Percentiles rank a stretch among this genome's conserved stretches.
These are phyloP conservation scores for Ophioninae sp. DNA, from an alignment of 2,888 invertebrate species.

Conservation along the genomic window DNA sequence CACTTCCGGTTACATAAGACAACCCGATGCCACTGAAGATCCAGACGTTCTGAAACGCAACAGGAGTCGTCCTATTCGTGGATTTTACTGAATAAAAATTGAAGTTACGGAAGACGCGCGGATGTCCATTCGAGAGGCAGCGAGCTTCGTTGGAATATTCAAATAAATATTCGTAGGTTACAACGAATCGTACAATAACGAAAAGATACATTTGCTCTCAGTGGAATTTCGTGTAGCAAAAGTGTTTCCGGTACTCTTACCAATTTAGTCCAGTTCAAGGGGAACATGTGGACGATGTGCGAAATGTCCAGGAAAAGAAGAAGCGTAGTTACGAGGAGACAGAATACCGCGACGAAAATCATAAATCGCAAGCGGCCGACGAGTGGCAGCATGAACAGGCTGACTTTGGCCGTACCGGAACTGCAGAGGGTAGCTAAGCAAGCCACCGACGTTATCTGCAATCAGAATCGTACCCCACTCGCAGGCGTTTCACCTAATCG, in stretches of 20 bases:
- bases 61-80: background rate
- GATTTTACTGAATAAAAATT: too few relatives aligned
- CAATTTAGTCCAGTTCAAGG: constrained; percentile 90
- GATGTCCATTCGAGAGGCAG: too few relatives aligned
- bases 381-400: constrained; percentile 89
- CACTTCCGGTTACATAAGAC: constrained; percentile 86
- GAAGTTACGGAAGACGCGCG: too few relatives aligned
- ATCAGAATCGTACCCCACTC: constrained; percentile 33
- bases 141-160: too few relatives aligned
- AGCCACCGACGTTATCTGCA: constrained; percentile 87
- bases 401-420: constrained; percentile 89
- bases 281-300: constrained; percentile 89
- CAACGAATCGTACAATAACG: too few relatives aligned
- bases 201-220: too few relatives aligned
- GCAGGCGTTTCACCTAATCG: background rate
- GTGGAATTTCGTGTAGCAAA: background rate
- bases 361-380: constrained; percentile 88
- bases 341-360: constrained; percentile 90
- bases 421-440: constrained; percentile 89
- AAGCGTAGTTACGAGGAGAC: constrained; percentile 87
- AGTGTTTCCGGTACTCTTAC: constrained; percentile 81
- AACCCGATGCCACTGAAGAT: constrained; percentile 88
- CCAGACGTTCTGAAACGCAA: constrained; percentile 85
- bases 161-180: too few relatives aligned
- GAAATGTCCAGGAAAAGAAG: constrained; percentile 91